Base-by-base conservation (phyloP, 2,888 invertebrate genomes). In the Lithophane ornitopus region DNA sequence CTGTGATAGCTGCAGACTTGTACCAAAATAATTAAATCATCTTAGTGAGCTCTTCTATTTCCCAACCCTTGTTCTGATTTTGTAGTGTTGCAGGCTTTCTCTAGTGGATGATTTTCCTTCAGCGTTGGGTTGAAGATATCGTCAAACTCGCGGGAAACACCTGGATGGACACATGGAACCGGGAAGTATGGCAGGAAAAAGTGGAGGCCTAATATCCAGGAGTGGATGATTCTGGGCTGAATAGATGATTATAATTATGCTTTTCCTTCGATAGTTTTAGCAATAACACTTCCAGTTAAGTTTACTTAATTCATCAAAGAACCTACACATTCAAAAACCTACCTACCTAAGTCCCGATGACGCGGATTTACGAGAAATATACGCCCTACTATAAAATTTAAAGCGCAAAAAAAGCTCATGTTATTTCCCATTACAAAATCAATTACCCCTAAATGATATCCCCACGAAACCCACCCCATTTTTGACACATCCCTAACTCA, bases 341-440 rank as follows among this genome's bases (percentile, higher is more conserved):
- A 52, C 11, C 22, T n/a, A 54, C 2, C 14, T 14, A 56, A 12
- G n/a, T 54, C 54, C n/a, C n/a, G 4, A n/a, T n/a, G 11, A n/a
- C 11, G 12, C n/a, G n/a, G n/a, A 54, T 54, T 54, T n/a, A n/a
- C n/a, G n/a, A 54, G 2, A 56, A 26, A 26, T 56, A 56, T 26
- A n/a, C 11, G 52, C n/a, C 52, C 12, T 54, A 12, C 12, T 14
- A n/a, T 54, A 54, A 54, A n/a, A 54, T 54, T n/a, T 1, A 26
- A 26, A 1, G 26, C 28, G 58, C 9, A 62, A 54, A 69, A 7
- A 26, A 8, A 59, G n/a, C 41, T 39, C 34, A 56, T 34, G 6
- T 56, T 16, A 52, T 9, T 22, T 54, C 1, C 14, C 14, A 39
- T 69, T 54, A 61, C n/a, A n/a, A 52, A 76, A 81, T 54, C 67